These are phyloP conservation scores for Tetragonisca angustula DNA, from an alignment of 2,888 invertebrate species.

Conservation along the genomic window DNA sequence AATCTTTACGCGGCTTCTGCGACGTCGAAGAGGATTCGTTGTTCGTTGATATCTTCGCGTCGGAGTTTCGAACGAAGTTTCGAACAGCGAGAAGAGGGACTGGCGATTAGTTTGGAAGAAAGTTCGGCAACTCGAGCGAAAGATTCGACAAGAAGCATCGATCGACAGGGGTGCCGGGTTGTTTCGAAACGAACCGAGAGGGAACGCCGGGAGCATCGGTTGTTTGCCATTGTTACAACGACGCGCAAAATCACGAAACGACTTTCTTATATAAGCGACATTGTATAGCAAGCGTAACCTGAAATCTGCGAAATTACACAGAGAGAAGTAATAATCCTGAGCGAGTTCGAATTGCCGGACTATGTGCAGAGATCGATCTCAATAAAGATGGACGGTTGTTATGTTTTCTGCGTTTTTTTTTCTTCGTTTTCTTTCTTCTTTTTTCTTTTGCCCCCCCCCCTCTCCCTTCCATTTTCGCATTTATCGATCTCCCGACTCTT, in stretches of 20 bases:
- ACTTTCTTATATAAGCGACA: slow-evolving; percentile 50
- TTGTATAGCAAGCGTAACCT: slow-evolving; percentile 25
- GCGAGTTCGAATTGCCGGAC: background rate
- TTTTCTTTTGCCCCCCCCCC: background rate
- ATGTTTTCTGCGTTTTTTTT: slow-evolving; percentile 36
- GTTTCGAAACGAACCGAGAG: background rate
- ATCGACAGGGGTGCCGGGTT: background rate
- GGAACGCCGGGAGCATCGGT: background rate
- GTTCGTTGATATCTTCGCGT: background rate
- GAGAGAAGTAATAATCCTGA: slow-evolving; percentile 1
- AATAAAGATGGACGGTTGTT: background rate
- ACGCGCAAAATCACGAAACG: slow-evolving; percentile 33
- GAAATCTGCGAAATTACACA: slow-evolving; percentile 37
- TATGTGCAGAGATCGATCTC: background rate
- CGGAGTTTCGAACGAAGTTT: background rate
- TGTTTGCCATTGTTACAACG: slow-evolving; percentile 11
- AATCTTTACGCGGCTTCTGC: background rate
- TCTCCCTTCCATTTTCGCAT: background rate
- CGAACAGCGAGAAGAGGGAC: background rate
- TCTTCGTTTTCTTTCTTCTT: slow-evolving; percentile 9
- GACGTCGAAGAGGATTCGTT: background rate
- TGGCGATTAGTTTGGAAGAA: background rate
- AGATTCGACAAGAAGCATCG: background rate
- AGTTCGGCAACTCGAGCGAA: background rate
- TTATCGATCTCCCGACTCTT: slow-evolving; percentile 45